Evolutionary conservation across 2,797 vertebrate species (phyloP).

Genomic region (Schizothorax lantsangensis): DNA sequence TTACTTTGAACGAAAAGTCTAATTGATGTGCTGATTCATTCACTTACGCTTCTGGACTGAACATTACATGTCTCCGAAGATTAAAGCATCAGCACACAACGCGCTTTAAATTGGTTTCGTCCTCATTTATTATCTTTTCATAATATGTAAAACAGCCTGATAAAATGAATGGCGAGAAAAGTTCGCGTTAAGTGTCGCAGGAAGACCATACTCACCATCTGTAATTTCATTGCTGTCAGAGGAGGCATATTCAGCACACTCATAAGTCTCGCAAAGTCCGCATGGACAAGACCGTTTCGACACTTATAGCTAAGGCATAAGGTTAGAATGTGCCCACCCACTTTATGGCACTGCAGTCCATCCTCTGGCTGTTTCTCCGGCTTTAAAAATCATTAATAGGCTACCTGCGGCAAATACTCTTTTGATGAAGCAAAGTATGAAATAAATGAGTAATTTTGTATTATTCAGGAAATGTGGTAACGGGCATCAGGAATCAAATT

Average conservation of each 20-base stretch:
- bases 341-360: constrained; percentile 27
- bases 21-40: constrained; percentile 5
- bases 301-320: constrained; percentile 74
- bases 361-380: background rate
- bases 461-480: constrained; percentile 23
- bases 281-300: constrained; percentile 72
- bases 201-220: constrained; percentile 77
- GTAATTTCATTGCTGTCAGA: constrained; percentile 79
- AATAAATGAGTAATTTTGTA: background rate
- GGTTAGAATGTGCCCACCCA: constrained; percentile 48
- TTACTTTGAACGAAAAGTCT: background rate
- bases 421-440: background rate
- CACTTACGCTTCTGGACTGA: background rate
- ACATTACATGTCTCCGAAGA: background rate
- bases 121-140: background rate
- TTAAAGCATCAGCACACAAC: background rate
- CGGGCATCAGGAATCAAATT: background rate
- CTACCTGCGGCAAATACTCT: constrained; percentile 10
- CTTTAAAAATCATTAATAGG: background rate
- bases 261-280: constrained; percentile 71
- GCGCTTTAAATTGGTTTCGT: background rate
- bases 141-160: background rate
- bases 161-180: background rate
- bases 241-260: constrained; percentile 73
- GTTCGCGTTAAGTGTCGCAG: background rate